Conservation (phyloP, 2,888 invertebrate genomes). For the Pandemis heparana region DNA sequence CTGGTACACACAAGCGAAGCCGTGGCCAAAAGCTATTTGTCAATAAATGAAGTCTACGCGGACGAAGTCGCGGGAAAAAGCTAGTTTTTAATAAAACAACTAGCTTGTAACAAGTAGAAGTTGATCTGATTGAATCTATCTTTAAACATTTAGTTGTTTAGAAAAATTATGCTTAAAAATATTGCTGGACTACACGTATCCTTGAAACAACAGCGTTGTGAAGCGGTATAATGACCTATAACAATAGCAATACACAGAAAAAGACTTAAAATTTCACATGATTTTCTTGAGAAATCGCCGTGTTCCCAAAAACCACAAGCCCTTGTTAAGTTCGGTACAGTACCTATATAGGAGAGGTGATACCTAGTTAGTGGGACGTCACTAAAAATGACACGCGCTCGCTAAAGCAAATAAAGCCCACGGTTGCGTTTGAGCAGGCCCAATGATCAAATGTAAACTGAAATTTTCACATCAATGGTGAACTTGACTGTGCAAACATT, state of each 20-base stretch:
- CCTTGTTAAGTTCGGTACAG: conserved; percentile 41
- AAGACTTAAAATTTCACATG: conserved; percentile 9
- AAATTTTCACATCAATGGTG: conserved; percentile 39
- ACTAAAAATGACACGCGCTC: conserved; percentile 64
- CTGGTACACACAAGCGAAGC: too few species aligned
- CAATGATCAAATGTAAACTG: conserved; percentile 49
- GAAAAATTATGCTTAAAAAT: background rate
- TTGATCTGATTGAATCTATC: too few species aligned
- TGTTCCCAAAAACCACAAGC: conserved; percentile 35
- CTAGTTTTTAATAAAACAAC: too few species aligned
- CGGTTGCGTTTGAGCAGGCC: conserved; percentile 44
- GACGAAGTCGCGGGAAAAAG: too few species aligned
- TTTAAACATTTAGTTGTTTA: too few species aligned
- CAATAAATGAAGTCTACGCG: too few species aligned
- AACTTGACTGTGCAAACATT: conserved; percentile 23
- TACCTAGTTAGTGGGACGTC: conserved; percentile 54
- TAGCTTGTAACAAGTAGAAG: too few species aligned
- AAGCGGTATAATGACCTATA: background rate
- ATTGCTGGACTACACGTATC: background rate
- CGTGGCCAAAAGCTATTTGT: too few species aligned
- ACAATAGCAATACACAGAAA: conserved; percentile 43
- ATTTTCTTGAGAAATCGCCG: conserved; percentile 29
- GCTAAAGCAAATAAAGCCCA: conserved; percentile 60
- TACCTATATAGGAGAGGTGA: conserved; percentile 44
- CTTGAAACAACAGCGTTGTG: background rate